Evolutionary conservation across 2,797 vertebrate species (phyloP).

Genomic region (Brachymystax lenok): DNA sequence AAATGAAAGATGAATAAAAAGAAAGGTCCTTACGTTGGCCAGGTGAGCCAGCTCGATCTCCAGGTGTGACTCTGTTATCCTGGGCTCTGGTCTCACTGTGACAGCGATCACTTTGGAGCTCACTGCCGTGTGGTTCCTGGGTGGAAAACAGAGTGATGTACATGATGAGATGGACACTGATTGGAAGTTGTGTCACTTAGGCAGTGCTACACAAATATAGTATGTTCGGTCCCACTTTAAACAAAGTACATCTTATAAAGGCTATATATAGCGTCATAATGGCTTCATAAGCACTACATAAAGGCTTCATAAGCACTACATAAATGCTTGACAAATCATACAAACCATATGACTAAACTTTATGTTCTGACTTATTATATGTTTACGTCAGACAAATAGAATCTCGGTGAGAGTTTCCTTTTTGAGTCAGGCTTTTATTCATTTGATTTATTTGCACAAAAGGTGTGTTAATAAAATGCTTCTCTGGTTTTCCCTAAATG

Average conservation of each 20-base stretch:
- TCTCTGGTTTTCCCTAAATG: no score
- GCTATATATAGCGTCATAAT: no score
- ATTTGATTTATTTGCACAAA: no score
- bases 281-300: no score
- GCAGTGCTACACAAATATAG: background rate
- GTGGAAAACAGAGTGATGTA: constrained; percentile 30
- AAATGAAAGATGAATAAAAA: background rate
- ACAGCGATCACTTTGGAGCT: constrained; percentile 99
- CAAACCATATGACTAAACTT: no score
- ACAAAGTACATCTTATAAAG: no score
- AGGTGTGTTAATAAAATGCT: no score
- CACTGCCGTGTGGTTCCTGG: constrained; percentile 95
- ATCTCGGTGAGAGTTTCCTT: background rate
- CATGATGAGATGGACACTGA: background rate
- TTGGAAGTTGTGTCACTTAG: background rate
- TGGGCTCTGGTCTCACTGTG: constrained; percentile 94
- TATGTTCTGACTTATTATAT: background rate
- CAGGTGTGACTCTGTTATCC: constrained; percentile 86
- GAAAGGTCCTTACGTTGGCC: constrained; percentile 87
- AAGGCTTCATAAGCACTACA: no score
- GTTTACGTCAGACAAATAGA: background rate
- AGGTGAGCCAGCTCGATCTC: constrained; percentile 97
- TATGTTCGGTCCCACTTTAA: background rate
- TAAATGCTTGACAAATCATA: no score
- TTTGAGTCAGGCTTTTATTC: no score